Evolutionary conservation across 2,113 vertebrate genomes (phyloP), one percentile per base, ranked within the genome.

Genomic region (Lynx canadensis): DNA sequence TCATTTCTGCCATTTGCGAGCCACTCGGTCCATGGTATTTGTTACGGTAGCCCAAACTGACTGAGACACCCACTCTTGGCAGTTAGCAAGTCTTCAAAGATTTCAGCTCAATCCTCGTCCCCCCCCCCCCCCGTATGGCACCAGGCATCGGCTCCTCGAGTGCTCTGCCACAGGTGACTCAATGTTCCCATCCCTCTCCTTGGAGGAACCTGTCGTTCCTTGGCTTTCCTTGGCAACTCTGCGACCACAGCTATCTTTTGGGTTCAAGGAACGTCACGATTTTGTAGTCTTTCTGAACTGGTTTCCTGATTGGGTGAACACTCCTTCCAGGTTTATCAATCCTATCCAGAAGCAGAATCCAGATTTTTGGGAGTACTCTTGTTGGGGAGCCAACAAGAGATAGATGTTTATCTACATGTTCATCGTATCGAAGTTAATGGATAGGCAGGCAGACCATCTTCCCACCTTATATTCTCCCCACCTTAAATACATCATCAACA

Each of bases 121-220:
- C 36, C 21, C 36, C 36, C 36, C 36, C 36, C 36, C 36, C 16
- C 5, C 21, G 9, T 29, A 1, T 2, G 52, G 1, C 3, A 2
- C 19, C n/a, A 15, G 41, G 5, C 4, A 2, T 45, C 1, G 12
- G 0, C 15, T 0, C 21, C 33, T 11, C 4, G 23, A 2, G 0
- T 12, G 10, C 36, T 36, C 6, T 41, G 29, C 73, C 27, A 2
- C 25, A 25, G 11, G 65, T 31, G 12, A n/a, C 6, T 18, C 19
- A 11, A 55, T 7, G 6, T 4, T 12, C 27, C 66, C 14, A 0
- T 25, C 13, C n/a, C 1, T 13, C 5, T 45, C 25, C 48, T 13
- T 27, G 18, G 29, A 29, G 57, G 14, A 3, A 0, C 9, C 38
- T 19, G 0, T 16, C 23, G 27, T 33, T 38, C 19, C n/a, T n/a